A percentile compares a stretch with the other conserved stretches of the same genome.
Conservation (phyloP, 30 jellyfish, hydroid and myxozoan genomes). For the Turritopsis dohrnii region DNA sequence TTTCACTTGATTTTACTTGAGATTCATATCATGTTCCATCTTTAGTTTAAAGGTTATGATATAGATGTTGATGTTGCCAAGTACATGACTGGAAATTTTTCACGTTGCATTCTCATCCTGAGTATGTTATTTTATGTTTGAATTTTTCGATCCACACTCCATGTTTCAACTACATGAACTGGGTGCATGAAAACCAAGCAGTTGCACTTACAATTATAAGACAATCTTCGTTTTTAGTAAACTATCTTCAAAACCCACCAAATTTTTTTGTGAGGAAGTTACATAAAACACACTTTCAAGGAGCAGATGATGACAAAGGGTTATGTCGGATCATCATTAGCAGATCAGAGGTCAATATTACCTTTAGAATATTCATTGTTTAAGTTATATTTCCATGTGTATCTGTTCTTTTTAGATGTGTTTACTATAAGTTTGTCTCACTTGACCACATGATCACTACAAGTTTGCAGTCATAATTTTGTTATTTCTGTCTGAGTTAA, state of each 20-base stretch:
- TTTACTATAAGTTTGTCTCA: no score
- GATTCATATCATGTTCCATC: neutral
- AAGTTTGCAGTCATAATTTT: no score
- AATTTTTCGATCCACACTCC: neutral
- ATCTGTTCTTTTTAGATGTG: neutral
- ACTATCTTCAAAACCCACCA: constrained; percentile 89
- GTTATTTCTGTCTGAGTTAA: no score
- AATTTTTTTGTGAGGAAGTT: constrained; percentile 79
- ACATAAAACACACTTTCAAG: constrained; percentile 79
- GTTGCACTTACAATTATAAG: neutral
- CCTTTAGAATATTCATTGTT: neutral
- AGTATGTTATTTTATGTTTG: constrained; percentile 33
- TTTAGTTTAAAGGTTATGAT: constrained; percentile 61
- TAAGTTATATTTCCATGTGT: neutral
- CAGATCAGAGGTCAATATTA: constrained; percentile 68
- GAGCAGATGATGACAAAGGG: constrained; percentile 82
- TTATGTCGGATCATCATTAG: constrained; percentile 65
- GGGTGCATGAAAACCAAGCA: no score
- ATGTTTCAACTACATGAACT: no score
- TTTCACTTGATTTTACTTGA: neutral
- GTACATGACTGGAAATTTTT: constrained; percentile 47
- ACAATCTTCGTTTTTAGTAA: constrained; percentile 39
- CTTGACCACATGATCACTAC: no score
- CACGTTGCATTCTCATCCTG: constrained; percentile 53
- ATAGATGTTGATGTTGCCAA: constrained; percentile 53